Base-by-base conservation (phyloP, 2,797 vertebrate species). In the Miichthys miiuy region DNA sequence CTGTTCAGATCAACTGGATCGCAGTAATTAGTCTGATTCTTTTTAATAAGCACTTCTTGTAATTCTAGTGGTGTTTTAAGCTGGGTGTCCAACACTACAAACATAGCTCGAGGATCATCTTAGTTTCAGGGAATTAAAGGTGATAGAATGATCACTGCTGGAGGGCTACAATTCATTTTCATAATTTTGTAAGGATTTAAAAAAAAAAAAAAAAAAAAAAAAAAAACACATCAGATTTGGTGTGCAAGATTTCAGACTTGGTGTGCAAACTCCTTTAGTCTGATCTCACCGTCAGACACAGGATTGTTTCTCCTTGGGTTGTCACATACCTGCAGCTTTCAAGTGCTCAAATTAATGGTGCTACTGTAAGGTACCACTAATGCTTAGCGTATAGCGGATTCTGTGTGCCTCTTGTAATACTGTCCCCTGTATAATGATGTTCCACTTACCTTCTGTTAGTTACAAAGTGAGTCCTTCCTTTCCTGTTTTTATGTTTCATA, bases 1-100 rank as follows among this genome's bases (percentile, higher is more conserved):
- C 51, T 68, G 55, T 54, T 61, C 63, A 27, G 23, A 66, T 50
- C 48, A 63, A 56, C 42, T 61, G 47, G 14, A 69, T 69, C 9
- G 12, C 23, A 11, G 54, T 47, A 54, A 63, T 65, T 38, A 65
- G 41, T n/a, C 41, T 30, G 46, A 13, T 57, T 51, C 23, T 56
- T 72, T 46, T 46, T 51, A 55, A 63, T 47, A 34, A 46, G 34
- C n/a, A 38, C n/a, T 30, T 44, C n/a, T 46, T 52, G 25, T 63
- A 5, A 54, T 69, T 58, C 18, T 8, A 54, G 20, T 41, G 30
- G 47, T 23, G 20, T 25, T 46, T 75, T 20, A 52, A 66, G 50
- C 30, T 14, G 3, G 18, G 25, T 4, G 8, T 4, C 38, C 6
- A 3, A 6, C 34, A 68, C 23, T 5, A 54, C 38, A 17, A 38